A percentile compares a stretch with the other conserved stretches of the same genome.
phyloP scores from a whole-genome alignment of 92 coral and sea anemone species.

The Parazoanthus atlanticus region DNA sequence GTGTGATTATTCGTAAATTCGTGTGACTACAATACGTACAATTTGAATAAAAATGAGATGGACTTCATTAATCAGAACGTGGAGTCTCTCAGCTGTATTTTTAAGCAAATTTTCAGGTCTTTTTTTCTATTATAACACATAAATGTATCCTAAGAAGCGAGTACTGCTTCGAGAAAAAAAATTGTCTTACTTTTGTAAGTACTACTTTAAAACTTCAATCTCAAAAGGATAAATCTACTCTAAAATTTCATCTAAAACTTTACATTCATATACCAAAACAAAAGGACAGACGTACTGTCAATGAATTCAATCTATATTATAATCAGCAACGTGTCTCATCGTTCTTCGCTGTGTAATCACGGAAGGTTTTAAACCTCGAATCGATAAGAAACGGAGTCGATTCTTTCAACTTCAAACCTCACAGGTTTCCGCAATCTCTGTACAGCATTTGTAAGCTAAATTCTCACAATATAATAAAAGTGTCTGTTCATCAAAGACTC shows the following conservation, averaged over 20 bases:
- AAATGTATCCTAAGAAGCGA: slow-evolving; percentile 45
- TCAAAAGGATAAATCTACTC: slow-evolving; percentile 20
- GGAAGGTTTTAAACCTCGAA: slow-evolving; percentile 53
- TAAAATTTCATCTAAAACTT: slow-evolving; percentile 41
- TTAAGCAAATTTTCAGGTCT: neutral
- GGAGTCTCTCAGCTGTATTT: slow-evolving; percentile 30
- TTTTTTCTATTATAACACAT: slow-evolving; percentile 33
- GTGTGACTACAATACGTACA: slow-evolving; percentile 45
- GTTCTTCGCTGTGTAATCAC: slow-evolving; percentile 29
- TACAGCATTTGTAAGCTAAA: slow-evolving; percentile 20
- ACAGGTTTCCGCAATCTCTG: slow-evolving; percentile 26
- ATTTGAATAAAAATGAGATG: slow-evolving; percentile 67
- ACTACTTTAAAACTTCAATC: slow-evolving; percentile 1
- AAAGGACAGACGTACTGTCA: slow-evolving; percentile 45
- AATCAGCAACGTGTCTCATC: slow-evolving; percentile 38
- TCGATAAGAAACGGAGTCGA: slow-evolving; percentile 20
- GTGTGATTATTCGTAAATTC: slow-evolving; percentile 50
- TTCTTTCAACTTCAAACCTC: slow-evolving; percentile 32
- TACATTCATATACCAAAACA: slow-evolving; percentile 43
- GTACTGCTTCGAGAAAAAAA: neutral
- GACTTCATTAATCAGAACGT: slow-evolving; percentile 24
- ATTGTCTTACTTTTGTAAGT: slow-evolving; percentile 23
- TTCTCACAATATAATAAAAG: slow-evolving; percentile 30
- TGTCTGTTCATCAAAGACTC: slow-evolving; percentile 28
- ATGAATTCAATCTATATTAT: slow-evolving; percentile 40